Base-by-base conservation (phyloP, 2,113 vertebrate species). In the Grallaria varia region DNA sequence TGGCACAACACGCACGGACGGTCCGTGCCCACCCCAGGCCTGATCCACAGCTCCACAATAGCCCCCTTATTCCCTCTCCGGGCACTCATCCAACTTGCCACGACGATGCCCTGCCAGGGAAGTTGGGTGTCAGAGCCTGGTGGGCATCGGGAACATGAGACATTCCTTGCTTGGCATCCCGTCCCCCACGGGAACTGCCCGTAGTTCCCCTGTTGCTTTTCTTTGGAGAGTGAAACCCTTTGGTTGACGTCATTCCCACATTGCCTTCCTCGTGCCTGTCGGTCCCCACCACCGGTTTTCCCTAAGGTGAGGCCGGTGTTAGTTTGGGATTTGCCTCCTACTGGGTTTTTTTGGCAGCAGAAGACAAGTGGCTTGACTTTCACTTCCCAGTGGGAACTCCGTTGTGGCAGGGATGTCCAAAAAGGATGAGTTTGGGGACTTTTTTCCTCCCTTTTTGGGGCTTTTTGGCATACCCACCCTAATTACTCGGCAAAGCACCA, bases 101-200 rank as follows among this genome's bases (percentile, higher is more conserved):
- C 2, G 1, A 9, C 0, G 7, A 4, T 39, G 28, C 31, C 42
- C 42, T 44, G 83, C 39, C 30, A 33, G 75, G n/a, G 11, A 18
- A 23, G 1, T 1, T 31, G 39, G 78, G 35, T 49, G 37, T 15
- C 49, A 33, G 71, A 63, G 58, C 6, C 8, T 50, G 39, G 44
- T 58, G 31, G n/a, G 28, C 21, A 23, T 9, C 67, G 42, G 44
- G 24, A 37, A 11, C 1, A 2, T 17, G 62, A 31, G 67, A 66
- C 15, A 8, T 73, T 44, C 40, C 83, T 22, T 22, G 31, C 44
- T 7, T 7, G 18, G 7, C 10, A 5, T 17, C 42, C 39, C 0
- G 0, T n/a, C 14, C 31, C 14, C 23, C 0, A 2, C 0, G 28
- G 30, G 58, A 59, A 24, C 39, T 72, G 27, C 3, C 37, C 0